Evolutionary conservation across 2,888 invertebrate species (phyloP), one percentile per base, ranked within the genome.

Genomic region (Andricus curvator): DNA sequence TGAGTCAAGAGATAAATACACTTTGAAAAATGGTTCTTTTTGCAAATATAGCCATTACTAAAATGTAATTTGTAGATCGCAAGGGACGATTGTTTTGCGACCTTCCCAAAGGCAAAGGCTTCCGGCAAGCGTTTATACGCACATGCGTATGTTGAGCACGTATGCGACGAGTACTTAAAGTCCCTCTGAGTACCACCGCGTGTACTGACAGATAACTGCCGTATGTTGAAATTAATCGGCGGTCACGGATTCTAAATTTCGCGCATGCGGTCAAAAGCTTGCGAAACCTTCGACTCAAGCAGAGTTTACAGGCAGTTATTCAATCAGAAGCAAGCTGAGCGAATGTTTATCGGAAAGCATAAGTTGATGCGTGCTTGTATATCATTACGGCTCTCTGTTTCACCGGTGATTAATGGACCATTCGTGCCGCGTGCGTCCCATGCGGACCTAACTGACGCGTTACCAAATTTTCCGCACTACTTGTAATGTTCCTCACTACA

Each of bases 121-220:
- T 86, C 84, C 85, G 84, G 85, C 83, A 85, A 85, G 83, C 82
- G 85, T 86, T 81, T 56, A 66, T 76, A 77, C 37, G 65, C 64
- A 60, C 76, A 64, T 64, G 37, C 48, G 51, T 66, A 66, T 85
- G 82, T 83, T 74, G 84, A 82, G 84, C 84, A 87, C 85, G 84
- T 85, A 84, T 81, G 78, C 80, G 83, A 84, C 80, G 84, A 84
- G 86, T 85, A 86, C 86, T 87, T 89, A 88, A 88, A 88, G 86
- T 86, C 85, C 83, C 82, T 82, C 82, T 83, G 83, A 84, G 87
- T 82, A 88, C 83, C 85, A 86, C 85, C 87, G 83, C 80, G 84
- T 86, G 85, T 86, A 86, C 88, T 88, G 90, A 89, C 90, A 88
- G 88, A 88, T 89, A 89, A 90, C 88, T 89, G 87, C 87, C 87